Evolutionary conservation across 2,113 vertebrate species (phyloP).

Genomic region (Zosterops pallidus): DNA sequence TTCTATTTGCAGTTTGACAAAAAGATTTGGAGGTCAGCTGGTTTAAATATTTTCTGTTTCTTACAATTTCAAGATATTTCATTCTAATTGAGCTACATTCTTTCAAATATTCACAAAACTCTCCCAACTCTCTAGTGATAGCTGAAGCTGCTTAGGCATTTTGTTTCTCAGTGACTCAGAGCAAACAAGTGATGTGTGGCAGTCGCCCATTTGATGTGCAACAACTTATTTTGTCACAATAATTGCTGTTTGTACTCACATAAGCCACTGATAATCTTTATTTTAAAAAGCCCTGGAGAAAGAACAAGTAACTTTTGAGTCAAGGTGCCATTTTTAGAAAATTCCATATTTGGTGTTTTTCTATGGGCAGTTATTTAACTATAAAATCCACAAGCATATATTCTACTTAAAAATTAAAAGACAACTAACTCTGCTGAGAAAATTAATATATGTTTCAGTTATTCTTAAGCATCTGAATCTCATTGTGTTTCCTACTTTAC

Average conservation of each 20-base stretch:
- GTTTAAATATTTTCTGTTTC: background rate
- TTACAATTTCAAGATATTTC: background rate
- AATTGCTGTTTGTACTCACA: background rate
- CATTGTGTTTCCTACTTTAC: background rate
- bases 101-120: background rate
- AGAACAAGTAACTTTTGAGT: background rate
- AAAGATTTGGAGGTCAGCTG: background rate
- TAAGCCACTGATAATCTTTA: background rate
- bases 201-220: background rate
- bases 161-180: background rate
- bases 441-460: background rate
- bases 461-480: background rate
- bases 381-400: background rate
- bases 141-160: background rate
- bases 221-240: background rate
- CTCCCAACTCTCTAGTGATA: background rate
- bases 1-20: background rate
- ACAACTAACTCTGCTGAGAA: background rate
- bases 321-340: background rate
- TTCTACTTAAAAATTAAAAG: background rate
- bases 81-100: background rate
- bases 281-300: background rate
- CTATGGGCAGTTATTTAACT: background rate
- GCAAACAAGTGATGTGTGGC: too few species aligned
- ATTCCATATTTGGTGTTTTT: background rate